Evolutionary conservation across 2,797 vertebrate species (phyloP).

Genomic region (Australoheros facetus): DNA sequence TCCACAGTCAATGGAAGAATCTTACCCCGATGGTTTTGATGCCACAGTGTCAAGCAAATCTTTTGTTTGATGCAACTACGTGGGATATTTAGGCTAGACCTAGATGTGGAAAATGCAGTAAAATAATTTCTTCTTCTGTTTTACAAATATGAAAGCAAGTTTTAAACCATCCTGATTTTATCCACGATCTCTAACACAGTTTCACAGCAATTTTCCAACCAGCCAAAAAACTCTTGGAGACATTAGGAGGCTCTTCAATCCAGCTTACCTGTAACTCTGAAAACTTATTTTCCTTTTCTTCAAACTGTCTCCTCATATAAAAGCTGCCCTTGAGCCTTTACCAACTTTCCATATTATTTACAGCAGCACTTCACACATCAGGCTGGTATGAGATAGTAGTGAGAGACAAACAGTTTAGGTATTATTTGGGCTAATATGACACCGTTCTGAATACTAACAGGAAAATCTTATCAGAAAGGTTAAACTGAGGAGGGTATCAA

Average conservation of each 20-base stretch:
- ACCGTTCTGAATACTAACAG: slow-evolving; percentile 18
- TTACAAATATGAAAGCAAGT: not conserved
- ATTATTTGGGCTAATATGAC: slow-evolving; percentile 13
- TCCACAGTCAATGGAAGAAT: not conserved
- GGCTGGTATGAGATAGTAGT: slow-evolving; percentile 20
- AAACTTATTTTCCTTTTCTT: not conserved
- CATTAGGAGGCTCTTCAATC: not conserved
- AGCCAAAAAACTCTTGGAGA: not conserved
- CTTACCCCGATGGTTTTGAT: not conserved
- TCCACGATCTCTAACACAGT: not conserved
- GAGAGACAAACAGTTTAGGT: slow-evolving; percentile 25
- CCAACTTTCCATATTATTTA: slow-evolving; percentile 25
- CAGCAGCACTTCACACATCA: slow-evolving; percentile 18
- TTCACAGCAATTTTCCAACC: not conserved
- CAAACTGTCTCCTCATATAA: not conserved
- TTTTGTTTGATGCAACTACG: not conserved
- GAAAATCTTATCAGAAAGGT: not conserved
- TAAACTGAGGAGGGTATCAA: not conserved
- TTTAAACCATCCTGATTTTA: not conserved
- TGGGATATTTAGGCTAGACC: not conserved
- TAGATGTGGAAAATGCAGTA: not conserved
- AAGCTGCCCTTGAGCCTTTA: slow-evolving; percentile 17
- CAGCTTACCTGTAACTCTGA: not conserved
- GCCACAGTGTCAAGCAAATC: not conserved
- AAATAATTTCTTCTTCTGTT: not conserved